Percentiles rank a stretch among this genome's conserved stretches.
phyloP scores from a whole-genome alignment of 2,888 invertebrate genomes.

The Hipparchia semele region DNA sequence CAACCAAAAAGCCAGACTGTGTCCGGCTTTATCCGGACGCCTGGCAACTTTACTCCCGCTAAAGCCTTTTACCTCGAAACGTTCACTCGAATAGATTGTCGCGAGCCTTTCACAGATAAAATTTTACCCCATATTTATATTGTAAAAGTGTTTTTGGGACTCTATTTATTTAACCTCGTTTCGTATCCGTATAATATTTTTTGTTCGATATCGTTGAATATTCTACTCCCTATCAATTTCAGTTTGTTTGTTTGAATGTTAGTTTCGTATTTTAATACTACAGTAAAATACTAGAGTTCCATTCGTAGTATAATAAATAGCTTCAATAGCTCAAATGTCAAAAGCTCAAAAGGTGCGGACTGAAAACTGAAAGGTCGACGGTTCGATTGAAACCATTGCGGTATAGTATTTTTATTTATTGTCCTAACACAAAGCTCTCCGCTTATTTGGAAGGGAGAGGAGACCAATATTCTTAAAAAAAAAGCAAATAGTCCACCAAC shows the following conservation, averaged over 20 bases:
- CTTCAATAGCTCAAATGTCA: too few species aligned
- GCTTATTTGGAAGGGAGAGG: too few species aligned
- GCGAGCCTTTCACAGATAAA: constrained; percentile 11
- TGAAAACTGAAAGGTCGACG: too few species aligned
- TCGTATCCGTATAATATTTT: neutral
- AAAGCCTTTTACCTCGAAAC: constrained; percentile 13
- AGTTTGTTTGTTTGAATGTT: neutral
- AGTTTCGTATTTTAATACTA: neutral
- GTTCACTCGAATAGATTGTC: constrained; percentile 12
- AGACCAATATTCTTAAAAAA: too few species aligned
- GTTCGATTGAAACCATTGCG: too few species aligned
- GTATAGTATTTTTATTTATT: too few species aligned
- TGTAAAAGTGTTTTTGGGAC: neutral
- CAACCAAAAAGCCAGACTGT: too few species aligned
- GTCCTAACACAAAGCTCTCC: too few species aligned
- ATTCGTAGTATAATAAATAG: neutral
- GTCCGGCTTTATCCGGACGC: too few species aligned
- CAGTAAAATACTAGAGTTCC: neutral
- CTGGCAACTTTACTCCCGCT: constrained; percentile 22
- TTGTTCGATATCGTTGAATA: neutral
- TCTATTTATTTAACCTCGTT: neutral
- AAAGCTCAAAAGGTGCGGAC: too few species aligned
- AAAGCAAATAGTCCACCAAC: neutral
- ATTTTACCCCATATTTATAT: neutral
- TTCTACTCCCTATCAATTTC: neutral